Percentiles rank a stretch among this genome's conserved stretches.
These are phyloP conservation scores for Cyprinus carpio DNA, from an alignment of 2,113 vertebrate genomes.

Conservation along the genomic window DNA sequence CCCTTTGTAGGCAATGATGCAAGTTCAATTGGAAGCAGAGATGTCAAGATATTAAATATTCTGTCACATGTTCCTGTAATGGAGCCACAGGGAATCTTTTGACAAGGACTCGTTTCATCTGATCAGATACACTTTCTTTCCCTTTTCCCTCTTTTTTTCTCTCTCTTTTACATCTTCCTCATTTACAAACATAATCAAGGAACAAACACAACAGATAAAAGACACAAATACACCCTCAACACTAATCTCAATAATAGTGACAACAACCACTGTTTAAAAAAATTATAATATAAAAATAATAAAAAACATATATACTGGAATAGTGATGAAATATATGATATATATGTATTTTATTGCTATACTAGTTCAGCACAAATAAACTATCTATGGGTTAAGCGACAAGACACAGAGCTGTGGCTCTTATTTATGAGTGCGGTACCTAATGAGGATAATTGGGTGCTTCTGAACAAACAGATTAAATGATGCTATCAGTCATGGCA, in stretches of 20 bases:
- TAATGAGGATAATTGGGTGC: slow-evolving; percentile 35
- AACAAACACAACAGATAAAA: background rate
- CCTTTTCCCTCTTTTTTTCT: background rate
- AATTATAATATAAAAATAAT: too few species aligned
- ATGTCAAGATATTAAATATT: slow-evolving; percentile 55
- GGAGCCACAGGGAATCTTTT: slow-evolving; percentile 13
- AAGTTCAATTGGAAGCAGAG: slow-evolving; percentile 55
- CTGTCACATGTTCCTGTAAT: slow-evolving; percentile 52
- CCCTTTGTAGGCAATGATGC: slow-evolving; percentile 49
- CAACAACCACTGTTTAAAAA: background rate
- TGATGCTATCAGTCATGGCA: slow-evolving; percentile 31
- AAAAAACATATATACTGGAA: too few species aligned
- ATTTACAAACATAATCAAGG: background rate
- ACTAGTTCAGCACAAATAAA: background rate
- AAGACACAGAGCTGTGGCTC: background rate
- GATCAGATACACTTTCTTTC: slow-evolving; percentile 33
- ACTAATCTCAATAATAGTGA: background rate
- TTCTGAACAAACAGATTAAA: slow-evolving; percentile 34
- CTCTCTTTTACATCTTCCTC: background rate
- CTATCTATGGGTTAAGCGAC: background rate
- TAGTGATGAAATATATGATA: too few species aligned
- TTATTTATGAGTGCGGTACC: slow-evolving; percentile 24
- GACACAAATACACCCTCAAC: background rate
- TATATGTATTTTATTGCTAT: background rate
- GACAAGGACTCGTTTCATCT: slow-evolving; percentile 41